Evolutionary conservation across 2,888 invertebrate species (phyloP).

Genomic region (Hyalella azteca): DNA sequence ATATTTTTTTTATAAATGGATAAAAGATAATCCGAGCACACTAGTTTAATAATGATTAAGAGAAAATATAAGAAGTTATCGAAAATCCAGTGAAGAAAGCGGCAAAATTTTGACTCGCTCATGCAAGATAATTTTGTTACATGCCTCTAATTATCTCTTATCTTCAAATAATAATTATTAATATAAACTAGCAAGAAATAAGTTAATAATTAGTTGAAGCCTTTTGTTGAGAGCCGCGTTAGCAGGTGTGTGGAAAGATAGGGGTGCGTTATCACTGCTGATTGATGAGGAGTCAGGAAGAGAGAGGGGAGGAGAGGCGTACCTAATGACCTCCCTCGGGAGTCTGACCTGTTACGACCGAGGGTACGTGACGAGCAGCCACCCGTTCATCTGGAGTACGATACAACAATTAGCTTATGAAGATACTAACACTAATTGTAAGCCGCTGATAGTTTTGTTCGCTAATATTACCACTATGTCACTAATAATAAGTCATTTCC

Average conservation of each 20-base stretch:
- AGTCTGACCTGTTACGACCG: neutral
- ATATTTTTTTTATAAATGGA: too few species aligned
- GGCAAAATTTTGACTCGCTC: neutral
- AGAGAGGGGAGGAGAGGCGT: neutral
- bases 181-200: neutral
- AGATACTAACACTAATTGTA: neutral
- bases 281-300: neutral
- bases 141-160: too few species aligned
- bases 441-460: neutral
- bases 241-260: neutral
- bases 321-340: slow-evolving; percentile 18
- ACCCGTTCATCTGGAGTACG: neutral
- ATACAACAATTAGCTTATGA: neutral
- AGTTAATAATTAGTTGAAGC: neutral
- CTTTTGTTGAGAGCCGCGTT: neutral
- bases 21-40: too few species aligned
- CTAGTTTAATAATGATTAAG: too few species aligned
- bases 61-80: too few species aligned
- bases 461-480: neutral
- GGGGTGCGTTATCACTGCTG: neutral
- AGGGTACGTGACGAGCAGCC: neutral
- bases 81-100: too few species aligned
- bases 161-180: neutral
- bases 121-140: too few species aligned
- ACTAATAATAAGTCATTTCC: neutral